phyloP scores from a whole-genome alignment of 2,888 invertebrate species.

The Drosophila yooni region DNA sequence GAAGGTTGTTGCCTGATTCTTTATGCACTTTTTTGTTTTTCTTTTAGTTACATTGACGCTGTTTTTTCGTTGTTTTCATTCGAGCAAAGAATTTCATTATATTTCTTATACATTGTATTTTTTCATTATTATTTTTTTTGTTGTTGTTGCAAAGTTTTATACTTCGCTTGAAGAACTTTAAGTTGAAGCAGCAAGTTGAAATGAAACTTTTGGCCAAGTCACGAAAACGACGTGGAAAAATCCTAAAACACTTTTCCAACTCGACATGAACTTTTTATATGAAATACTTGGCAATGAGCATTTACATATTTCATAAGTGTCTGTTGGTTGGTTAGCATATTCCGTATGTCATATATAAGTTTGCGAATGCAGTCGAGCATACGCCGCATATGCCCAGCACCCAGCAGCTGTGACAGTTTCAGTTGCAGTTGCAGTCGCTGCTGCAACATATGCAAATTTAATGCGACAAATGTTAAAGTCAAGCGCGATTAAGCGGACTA shows the following conservation, averaged over 20 bases:
- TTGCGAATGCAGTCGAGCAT: slow-evolving; percentile 66
- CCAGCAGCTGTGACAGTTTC: slow-evolving; percentile 36
- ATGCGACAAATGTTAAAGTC: slow-evolving; percentile 64
- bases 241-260: slow-evolving; percentile 55
- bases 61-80: slow-evolving; percentile 42
- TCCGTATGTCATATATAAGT: slow-evolving; percentile 57
- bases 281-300: slow-evolving; percentile 29
- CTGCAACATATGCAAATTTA: slow-evolving; percentile 70
- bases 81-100: slow-evolving; percentile 27
- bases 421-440: slow-evolving; percentile 28
- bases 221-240: not conserved
- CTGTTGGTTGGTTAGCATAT: not conserved
- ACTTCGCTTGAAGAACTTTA: slow-evolving; percentile 31
- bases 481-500: slow-evolving; percentile 43
- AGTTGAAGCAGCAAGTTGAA: slow-evolving; percentile 28
- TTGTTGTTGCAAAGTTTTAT: slow-evolving; percentile 12
- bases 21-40: slow-evolving; percentile 20
- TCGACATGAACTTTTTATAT: slow-evolving; percentile 36
- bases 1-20: slow-evolving; percentile 55
- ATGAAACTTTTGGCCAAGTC: slow-evolving; percentile 28
- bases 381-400: slow-evolving; percentile 62
- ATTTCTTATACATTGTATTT: slow-evolving; percentile 4
- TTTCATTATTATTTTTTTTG: not conserved
- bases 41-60: slow-evolving; percentile 21
- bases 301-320: slow-evolving; percentile 56